Evolutionary conservation across 2,888 invertebrate genomes (phyloP).

Genomic region (Julus scandinavius): DNA sequence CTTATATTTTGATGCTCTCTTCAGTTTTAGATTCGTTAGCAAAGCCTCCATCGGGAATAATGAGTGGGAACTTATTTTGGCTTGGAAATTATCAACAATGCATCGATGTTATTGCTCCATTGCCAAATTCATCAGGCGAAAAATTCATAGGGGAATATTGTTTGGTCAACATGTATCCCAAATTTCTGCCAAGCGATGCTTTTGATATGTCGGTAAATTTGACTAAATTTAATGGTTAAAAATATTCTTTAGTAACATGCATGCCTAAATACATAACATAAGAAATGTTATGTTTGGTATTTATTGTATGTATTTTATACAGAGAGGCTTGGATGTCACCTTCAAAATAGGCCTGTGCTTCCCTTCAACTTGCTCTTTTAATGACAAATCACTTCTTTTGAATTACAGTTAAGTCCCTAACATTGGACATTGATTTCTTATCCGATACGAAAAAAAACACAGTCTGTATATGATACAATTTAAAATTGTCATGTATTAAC

Average conservation of each 20-base stretch:
- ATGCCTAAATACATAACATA: too few relatives aligned
- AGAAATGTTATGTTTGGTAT: too few relatives aligned
- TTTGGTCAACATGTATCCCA: neutral
- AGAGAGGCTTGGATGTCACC: neutral
- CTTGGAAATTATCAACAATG: neutral
- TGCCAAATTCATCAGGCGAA: neutral
- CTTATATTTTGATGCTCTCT: neutral
- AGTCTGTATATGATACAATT: too few relatives aligned
- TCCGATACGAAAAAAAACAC: too few relatives aligned
- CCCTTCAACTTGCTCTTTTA: neutral
- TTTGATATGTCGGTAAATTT: too few relatives aligned
- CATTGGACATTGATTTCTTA: too few relatives aligned
- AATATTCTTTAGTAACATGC: too few relatives aligned
- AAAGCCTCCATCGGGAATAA: neutral
- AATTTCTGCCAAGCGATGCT: neutral
- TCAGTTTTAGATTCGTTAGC: neutral
- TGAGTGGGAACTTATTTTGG: neutral
- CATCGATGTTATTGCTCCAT: neutral
- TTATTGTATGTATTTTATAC: too few relatives aligned
- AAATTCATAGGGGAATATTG: slow-evolving; percentile 48
- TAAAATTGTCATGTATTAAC: too few relatives aligned
- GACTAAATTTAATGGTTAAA: too few relatives aligned
- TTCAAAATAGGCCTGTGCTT: neutral
- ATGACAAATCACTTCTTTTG: neutral
- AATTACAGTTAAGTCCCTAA: neutral